These are phyloP conservation scores for Myripristis jacobus DNA, from an alignment of 2,797 vertebrate species.

Conservation along the genomic window DNA sequence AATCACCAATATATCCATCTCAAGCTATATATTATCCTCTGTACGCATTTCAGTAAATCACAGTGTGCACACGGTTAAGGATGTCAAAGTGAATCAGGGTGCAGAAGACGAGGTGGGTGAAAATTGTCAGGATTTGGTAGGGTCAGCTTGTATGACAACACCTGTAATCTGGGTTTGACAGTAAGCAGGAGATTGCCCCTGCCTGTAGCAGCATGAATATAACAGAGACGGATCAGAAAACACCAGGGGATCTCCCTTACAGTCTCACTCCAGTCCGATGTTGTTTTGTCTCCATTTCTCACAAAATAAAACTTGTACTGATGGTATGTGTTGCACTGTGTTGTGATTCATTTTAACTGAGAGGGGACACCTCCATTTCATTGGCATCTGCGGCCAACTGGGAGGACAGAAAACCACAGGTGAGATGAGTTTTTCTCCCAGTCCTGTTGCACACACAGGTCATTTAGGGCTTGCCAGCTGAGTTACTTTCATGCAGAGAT, in stretches of 20 bases:
- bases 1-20: constrained; percentile 16
- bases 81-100: constrained; percentile 8
- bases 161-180: constrained; percentile 35
- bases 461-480: too few relatives aligned
- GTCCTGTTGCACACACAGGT: too few relatives aligned
- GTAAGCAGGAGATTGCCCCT: constrained; percentile 2
- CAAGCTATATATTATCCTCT: constrained; percentile 8
- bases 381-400: constrained; percentile 26
- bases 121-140: constrained; percentile 2
- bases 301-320: not conserved
- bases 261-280: not conserved
- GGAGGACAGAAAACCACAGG: constrained; percentile 15
- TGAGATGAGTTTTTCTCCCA: too few relatives aligned
- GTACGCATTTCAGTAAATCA: constrained; percentile 43
- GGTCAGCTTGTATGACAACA: constrained; percentile 1
- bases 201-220: constrained; percentile 20
- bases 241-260: constrained; percentile 17
- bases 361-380: constrained; percentile 29
- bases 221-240: constrained; percentile 38
- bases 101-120: constrained; percentile 30
- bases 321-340: not conserved
- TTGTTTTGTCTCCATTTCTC: constrained; percentile 57
- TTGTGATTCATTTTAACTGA: constrained; percentile 53
- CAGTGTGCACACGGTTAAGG: constrained; percentile 38
- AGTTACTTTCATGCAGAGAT: too few relatives aligned